These are phyloP conservation scores for Myotis brandtii DNA, from an alignment of 2,113 vertebrate species.

Conservation along the genomic window DNA sequence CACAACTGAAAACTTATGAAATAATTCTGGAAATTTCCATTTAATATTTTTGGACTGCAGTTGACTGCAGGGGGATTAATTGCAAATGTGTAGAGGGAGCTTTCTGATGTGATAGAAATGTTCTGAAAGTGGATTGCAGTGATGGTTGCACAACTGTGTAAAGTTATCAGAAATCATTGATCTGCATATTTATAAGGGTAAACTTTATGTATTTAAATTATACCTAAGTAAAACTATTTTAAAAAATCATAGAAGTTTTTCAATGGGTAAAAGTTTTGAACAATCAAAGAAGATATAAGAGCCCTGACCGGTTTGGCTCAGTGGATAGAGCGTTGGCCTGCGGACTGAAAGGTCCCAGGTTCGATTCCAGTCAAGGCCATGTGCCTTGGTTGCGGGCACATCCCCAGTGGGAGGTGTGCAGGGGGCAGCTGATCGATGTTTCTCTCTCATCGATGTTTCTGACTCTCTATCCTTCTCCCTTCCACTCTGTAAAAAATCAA, in stretches of 20 bases:
- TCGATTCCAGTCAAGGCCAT: too few species aligned
- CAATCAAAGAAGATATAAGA: background rate
- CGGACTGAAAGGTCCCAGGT: too few species aligned
- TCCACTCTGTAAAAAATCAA: too few species aligned
- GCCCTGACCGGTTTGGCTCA: too few species aligned
- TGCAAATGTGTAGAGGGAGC: background rate
- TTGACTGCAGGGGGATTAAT: background rate
- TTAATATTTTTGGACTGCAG: background rate
- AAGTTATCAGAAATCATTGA: background rate
- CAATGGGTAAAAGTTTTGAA: background rate
- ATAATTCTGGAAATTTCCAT: background rate
- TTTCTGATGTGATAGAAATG: background rate
- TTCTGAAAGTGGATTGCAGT: background rate
- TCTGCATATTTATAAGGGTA: background rate
- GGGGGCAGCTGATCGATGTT: too few species aligned
- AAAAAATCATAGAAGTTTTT: background rate
- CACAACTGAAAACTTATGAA: background rate
- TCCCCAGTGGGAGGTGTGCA: too few species aligned
- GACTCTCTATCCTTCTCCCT: too few species aligned
- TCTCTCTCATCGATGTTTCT: too few species aligned
- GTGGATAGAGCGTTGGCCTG: too few species aligned
- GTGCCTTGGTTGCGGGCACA: too few species aligned
- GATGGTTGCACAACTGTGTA: background rate
- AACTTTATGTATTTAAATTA: slow-evolving; percentile 7
- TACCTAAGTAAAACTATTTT: background rate